Conservation (phyloP, 2,888 invertebrate species). For the Trachelus stipa region DNA sequence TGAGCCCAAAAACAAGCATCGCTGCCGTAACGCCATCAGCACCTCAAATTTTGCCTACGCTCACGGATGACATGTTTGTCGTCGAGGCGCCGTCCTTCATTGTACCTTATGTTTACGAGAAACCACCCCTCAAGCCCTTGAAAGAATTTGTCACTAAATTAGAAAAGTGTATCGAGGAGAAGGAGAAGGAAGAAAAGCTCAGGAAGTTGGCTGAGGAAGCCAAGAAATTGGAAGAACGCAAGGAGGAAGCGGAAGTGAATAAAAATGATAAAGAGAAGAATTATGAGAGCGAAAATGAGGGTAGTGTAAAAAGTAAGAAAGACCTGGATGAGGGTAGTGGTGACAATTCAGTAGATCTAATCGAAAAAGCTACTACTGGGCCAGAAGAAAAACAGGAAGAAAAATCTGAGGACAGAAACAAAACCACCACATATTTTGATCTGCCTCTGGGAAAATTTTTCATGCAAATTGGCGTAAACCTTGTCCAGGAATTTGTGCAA, state of each 20-base stretch:
- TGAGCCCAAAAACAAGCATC: slow-evolving; percentile 46
- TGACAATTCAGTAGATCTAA: slow-evolving; percentile 44
- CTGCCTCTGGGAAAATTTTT: slow-evolving; percentile 91
- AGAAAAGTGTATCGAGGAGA: slow-evolving; percentile 74
- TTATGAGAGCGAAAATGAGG: slow-evolving; percentile 56
- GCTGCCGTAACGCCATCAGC: slow-evolving; percentile 50
- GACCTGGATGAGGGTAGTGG: slow-evolving; percentile 47
- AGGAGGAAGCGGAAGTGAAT: slow-evolving; percentile 54
- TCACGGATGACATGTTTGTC: slow-evolving; percentile 93
- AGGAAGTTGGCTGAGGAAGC: slow-evolving; percentile 55
- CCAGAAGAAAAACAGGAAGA: slow-evolving; percentile 42
- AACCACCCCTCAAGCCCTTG: slow-evolving; percentile 83
- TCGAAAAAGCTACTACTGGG: slow-evolving; percentile 32
- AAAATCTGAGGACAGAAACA: slow-evolving; percentile 59
- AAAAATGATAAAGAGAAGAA: slow-evolving; percentile 67
- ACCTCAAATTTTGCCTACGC: slow-evolving; percentile 78
- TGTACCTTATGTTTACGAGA: slow-evolving; percentile 93
- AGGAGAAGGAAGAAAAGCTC: slow-evolving; percentile 70
- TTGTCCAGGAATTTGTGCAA: slow-evolving; percentile 94
- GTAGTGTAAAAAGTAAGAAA: slow-evolving; percentile 48
- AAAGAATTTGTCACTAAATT: slow-evolving; percentile 78
- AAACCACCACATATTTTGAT: slow-evolving; percentile 82
- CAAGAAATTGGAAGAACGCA: slow-evolving; percentile 60
- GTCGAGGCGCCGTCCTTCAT: slow-evolving; percentile 94
- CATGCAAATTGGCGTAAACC: slow-evolving; percentile 89